Evolutionary conservation across 2,888 invertebrate species (phyloP).

Genomic region (Meandrusa payeni): DNA sequence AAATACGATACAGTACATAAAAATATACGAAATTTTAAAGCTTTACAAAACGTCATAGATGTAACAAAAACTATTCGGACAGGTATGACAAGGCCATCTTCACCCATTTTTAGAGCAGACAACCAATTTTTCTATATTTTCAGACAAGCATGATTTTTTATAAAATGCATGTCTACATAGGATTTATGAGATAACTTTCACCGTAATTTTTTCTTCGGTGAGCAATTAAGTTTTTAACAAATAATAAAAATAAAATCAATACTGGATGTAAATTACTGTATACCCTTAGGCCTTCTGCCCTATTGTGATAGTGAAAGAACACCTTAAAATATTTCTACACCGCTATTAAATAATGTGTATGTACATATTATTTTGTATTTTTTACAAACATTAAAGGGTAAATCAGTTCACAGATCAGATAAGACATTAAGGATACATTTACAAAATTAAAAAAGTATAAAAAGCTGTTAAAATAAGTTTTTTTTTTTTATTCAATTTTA

Average conservation of each 20-base stretch:
- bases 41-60: not conserved
- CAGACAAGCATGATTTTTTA: too few species aligned
- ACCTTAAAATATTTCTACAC: conserved; percentile 13
- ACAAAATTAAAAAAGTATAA: not conserved
- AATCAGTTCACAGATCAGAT: conserved; percentile 10
- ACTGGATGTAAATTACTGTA: conserved; percentile 7
- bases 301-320: conserved; percentile 3
- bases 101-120: too few species aligned
- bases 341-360: conserved; percentile 13
- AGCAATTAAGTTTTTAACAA: too few species aligned
- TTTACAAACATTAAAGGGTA: conserved; percentile 10
- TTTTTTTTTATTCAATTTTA: too few species aligned
- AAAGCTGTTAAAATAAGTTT: not conserved
- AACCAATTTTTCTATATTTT: too few species aligned
- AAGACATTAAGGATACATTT: not conserved
- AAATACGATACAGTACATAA: not conserved
- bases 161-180: too few species aligned
- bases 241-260: conserved; percentile 1
- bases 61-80: not conserved
- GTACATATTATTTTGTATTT: conserved; percentile 7
- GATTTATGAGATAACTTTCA: too few species aligned
- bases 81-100: too few species aligned
- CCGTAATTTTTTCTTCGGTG: too few species aligned
- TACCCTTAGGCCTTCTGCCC: conserved; percentile 22
- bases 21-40: conserved; percentile 10